phyloP scores from a whole-genome alignment of 2,797 vertebrate genomes.

The Anguilla pacifica region DNA sequence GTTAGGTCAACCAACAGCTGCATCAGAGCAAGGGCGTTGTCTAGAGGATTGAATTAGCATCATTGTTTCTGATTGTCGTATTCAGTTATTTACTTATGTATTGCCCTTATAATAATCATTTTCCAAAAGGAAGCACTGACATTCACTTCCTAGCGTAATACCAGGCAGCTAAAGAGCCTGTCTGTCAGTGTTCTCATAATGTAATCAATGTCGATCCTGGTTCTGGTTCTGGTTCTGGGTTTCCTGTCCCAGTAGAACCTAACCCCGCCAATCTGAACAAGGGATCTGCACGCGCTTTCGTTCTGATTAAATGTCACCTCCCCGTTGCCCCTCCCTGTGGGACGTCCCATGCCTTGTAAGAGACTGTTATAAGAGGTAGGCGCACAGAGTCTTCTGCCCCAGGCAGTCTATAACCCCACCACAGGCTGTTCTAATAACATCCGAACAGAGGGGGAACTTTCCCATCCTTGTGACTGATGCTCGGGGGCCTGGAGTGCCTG shows the following conservation, averaged over 20 bases:
- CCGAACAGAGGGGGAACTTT: neutral
- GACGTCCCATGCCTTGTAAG: neutral
- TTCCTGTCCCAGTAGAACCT: neutral
- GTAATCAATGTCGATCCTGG: neutral
- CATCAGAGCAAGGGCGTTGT: neutral
- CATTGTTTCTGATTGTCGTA: neutral
- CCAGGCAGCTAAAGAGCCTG: no score
- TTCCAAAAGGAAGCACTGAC: neutral
- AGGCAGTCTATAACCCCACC: neutral
- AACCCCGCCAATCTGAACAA: neutral
- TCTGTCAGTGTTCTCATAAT: neutral
- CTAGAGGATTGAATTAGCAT: neutral
- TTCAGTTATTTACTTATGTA: neutral
- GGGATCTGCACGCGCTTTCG: no score
- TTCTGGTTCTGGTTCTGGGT: neutral
- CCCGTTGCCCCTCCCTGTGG: neutral
- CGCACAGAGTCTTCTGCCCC: neutral
- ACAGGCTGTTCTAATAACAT: neutral
- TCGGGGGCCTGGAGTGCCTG: neutral
- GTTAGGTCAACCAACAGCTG: neutral
- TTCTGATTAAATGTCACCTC: neutral
- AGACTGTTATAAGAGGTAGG: neutral
- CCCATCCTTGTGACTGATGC: constrained; percentile 19
- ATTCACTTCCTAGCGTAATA: neutral
- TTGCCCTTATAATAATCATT: neutral